Evolutionary conservation across 2,888 invertebrate species (phyloP).

Genomic region (Thecophora atra): DNA sequence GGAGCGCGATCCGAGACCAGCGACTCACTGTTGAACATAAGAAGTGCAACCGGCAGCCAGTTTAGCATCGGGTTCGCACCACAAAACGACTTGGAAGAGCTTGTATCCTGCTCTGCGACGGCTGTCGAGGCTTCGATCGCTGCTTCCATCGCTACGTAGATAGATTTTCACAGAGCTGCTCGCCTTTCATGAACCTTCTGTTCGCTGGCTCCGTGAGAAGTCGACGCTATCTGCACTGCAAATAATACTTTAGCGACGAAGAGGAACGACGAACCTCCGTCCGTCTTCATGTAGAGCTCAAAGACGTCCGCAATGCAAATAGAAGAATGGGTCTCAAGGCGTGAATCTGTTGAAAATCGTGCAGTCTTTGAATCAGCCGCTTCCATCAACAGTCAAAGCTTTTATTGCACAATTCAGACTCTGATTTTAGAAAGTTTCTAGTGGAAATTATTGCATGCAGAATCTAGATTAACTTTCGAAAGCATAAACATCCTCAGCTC

Average conservation of each 20-base stretch:
- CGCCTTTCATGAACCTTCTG: background rate
- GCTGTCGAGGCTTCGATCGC: background rate
- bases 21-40: background rate
- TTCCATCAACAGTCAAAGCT: constrained; percentile 30
- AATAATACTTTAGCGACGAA: background rate
- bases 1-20: background rate
- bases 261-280: background rate
- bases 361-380: constrained; percentile 40
- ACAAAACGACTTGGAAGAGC: constrained; percentile 49
- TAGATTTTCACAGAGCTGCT: background rate
- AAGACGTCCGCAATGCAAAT: constrained; percentile 29
- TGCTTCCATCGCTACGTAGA: too few relatives aligned
- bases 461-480: background rate
- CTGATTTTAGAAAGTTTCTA: too few relatives aligned
- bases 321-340: constrained; percentile 48
- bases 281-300: constrained; percentile 2
- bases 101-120: constrained; percentile 45
- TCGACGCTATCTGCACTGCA: constrained; percentile 11
- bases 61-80: constrained; percentile 2
- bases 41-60: too few relatives aligned
- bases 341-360: constrained; percentile 61
- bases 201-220: constrained; percentile 1
- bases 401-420: too few relatives aligned
- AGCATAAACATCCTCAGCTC: background rate
- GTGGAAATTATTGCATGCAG: background rate